phyloP scores from a whole-genome alignment of 2,797 vertebrate species.

The Chrysocyon brachyurus region DNA sequence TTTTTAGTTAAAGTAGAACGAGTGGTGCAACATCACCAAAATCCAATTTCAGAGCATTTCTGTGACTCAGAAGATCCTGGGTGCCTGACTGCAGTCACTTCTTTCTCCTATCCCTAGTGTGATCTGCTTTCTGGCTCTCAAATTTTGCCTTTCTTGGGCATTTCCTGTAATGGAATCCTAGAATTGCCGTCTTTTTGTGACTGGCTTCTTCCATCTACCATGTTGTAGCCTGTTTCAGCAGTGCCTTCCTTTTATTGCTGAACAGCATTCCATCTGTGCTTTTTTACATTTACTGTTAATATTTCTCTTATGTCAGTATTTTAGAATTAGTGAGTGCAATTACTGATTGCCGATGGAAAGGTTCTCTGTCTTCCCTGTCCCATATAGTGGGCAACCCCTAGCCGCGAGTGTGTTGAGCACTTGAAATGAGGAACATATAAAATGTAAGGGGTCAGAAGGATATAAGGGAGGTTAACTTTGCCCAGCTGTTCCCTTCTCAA shows the following conservation, averaged over 20 bases:
- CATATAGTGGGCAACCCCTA: not conserved
- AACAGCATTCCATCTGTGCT: not conserved
- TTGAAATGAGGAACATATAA: not conserved
- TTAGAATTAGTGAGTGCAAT: not conserved
- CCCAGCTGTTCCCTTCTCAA: not conserved
- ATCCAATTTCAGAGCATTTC: slow-evolving; percentile 16
- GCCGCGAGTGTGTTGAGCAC: rapidly evolving
- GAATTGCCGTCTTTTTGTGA: not conserved
- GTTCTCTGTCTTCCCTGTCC: not conserved
- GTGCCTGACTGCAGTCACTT: not conserved
- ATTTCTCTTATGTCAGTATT: not conserved
- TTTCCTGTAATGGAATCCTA: not conserved
- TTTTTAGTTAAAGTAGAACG: slow-evolving; percentile 2
- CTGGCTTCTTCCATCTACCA: not conserved
- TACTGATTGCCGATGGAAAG: not conserved
- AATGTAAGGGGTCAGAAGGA: not conserved
- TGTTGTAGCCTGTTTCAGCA: not conserved
- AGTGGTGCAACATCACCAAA: not conserved
- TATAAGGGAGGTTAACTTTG: not conserved
- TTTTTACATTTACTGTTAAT: not conserved
- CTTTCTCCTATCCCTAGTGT: not conserved
- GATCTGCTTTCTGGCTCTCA: slow-evolving; percentile 38
- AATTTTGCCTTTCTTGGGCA: not conserved
- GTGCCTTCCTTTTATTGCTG: not conserved
- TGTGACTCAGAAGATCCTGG: not conserved